Conservation (phyloP, 2,797 vertebrate species). For the Eulemur rubriventer region DNA sequence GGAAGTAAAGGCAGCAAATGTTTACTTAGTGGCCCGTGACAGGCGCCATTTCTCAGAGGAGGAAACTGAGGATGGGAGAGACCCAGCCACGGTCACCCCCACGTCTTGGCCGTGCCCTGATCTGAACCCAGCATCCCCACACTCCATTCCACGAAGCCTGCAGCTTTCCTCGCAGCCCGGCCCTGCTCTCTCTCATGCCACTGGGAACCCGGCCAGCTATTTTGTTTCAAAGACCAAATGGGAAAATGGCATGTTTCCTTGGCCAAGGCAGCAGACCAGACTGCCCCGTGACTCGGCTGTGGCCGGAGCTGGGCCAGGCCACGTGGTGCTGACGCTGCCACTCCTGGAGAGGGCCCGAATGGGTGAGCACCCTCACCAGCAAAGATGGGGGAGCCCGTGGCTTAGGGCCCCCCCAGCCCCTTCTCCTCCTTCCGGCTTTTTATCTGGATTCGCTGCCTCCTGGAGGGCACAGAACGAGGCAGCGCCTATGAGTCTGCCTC, state of each 20-base stretch:
- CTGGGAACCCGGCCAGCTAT: not conserved
- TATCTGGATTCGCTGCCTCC: not conserved
- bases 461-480: too few relatives aligned
- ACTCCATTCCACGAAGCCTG: not conserved
- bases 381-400: not conserved
- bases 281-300: accelerated
- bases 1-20: not conserved
- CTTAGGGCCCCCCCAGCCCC: too few relatives aligned
- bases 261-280: not conserved
- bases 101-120: accelerated
- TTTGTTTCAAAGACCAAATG: slow-evolving; percentile 18
- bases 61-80: not conserved
- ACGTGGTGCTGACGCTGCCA: not conserved
- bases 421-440: not conserved
- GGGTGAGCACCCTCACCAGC: not conserved
- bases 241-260: not conserved
- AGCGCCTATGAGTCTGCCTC: not conserved
- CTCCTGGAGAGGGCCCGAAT: not conserved
- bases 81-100: accelerated
- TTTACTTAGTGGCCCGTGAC: not conserved
- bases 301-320: not conserved
- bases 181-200: not conserved
- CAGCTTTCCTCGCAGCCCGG: not conserved
- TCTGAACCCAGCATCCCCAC: not conserved
- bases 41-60: not conserved